Evolutionary conservation across 2,797 vertebrate species (phyloP), one percentile per base, ranked within the genome.

Genomic region (Cossypha caffra): DNA sequence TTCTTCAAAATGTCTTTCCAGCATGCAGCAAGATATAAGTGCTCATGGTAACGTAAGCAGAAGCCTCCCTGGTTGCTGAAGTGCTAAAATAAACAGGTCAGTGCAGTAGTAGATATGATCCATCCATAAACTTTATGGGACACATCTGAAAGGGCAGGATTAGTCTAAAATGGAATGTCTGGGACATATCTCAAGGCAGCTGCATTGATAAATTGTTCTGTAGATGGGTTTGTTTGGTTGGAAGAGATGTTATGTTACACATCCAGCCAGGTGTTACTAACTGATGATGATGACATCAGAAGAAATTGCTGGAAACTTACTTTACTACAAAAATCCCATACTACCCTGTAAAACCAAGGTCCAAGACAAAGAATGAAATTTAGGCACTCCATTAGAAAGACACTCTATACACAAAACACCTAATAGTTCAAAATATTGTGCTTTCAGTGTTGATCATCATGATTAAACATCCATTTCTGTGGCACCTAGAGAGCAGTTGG

Each of bases 61-160:
- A 95, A 88, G 35, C 80, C 33, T 96, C 84, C 61, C 57, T 95
- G 66, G 64, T 79, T 84, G 86, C 85, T 68, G 25, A 93, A 95
- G 80, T 74, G 93, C 71, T 35, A 93, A 95, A 94, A 96, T 96
- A 95, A 97, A 97, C 79, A 96, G 76, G 89, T 71, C 75, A 95
- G 9, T 87, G 43, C 40, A 81, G 51, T 68, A 93, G 75, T 28
- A 96, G 54, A 58, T 72, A 81, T 66, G 74, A 96, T 76, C 40
- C 63, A 72, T 31, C n/a, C 12, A 66, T 42, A 87, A 68, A 84
- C 85, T 94, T 97, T 63, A 76, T 79, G 37, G 55, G 43, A 94
- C 80, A 75, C 47, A 78, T 77, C n/a, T 81, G 62, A 90, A 88
- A 91, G 58, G 33, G 52, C 50, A 75, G 57, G 47, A 93, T 35